Conservation (phyloP, 2,113 vertebrate species). For the Ailurus styani region DNA sequence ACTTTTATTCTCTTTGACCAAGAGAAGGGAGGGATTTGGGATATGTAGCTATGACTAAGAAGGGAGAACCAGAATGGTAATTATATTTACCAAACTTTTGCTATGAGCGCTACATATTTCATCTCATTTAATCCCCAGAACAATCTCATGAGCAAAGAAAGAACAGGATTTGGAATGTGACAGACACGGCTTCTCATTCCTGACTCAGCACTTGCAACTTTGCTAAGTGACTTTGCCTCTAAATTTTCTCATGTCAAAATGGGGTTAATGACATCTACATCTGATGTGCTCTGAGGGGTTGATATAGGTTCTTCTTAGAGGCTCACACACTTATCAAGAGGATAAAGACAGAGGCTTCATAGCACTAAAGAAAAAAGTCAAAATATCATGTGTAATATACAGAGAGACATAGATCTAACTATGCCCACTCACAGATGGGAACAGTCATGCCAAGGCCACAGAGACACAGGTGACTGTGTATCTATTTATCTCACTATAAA, state of each 20-base stretch:
- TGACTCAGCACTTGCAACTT: neutral
- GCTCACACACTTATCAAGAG: neutral
- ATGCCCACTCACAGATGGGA: neutral
- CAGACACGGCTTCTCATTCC: neutral
- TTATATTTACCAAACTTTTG: neutral
- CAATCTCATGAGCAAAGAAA: neutral
- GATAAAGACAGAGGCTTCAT: neutral
- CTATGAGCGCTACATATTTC: neutral
- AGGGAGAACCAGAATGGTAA: neutral
- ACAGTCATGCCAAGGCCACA: neutral
- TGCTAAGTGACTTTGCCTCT: neutral
- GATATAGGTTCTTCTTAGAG: too few species aligned
- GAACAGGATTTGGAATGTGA: neutral
- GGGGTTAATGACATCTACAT: neutral
- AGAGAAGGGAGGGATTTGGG: neutral
- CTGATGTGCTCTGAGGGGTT: neutral
- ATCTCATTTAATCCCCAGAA: neutral
- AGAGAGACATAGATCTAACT: neutral
- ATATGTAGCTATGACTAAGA: neutral
- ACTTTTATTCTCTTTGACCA: neutral
- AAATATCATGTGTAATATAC: neutral
- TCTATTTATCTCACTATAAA: neutral
- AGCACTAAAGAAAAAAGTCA: neutral
- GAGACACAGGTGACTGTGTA: neutral
- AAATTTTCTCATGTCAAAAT: neutral